Base-by-base conservation (phyloP, 92 coral and sea anemone genomes). In the Porites cylindrica region DNA sequence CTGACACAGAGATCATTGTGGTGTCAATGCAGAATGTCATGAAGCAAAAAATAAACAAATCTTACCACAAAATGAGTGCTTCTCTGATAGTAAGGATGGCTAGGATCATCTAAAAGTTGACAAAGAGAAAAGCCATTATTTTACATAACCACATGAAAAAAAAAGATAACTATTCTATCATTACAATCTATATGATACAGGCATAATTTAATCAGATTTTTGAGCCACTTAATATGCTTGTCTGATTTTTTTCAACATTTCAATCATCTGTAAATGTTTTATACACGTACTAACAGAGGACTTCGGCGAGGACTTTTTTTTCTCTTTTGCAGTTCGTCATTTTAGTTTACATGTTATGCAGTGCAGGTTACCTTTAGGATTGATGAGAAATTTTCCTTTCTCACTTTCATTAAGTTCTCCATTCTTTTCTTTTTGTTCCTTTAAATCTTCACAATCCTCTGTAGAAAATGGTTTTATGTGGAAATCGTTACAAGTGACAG, bases 21-120 rank as follows among this genome's bases (percentile, higher is more conserved):
- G 47, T 38, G 47, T 38, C 47, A 4, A 38, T 38, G 6, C 47
- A 38, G 47, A 38, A 38, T 38, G 6, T 8, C 29, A 51, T 14
- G 29, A 21, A 23, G 13, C 26, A 14, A 12, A 47, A 10, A 18
- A 32, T 32, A 43, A 56, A 60, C 6, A 16, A 75, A 54, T 50
- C 20, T 82, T 87, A 93, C 98, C 98, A 87, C 88, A 79, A 94
- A 94, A 76, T 94, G 98, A 52, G 95, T 92, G 70, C 91, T 90
- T 38, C 89, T 65, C 43, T 94, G 98, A 71, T 94, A 94, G 67
- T 76, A 81, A 10, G 91, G 95, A 67, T 94, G 98, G 68, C 73
- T 89, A 7, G 98, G 95, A 74, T 94, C 79, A 51, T 92, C 98
- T 94, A 66, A 11, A 50, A 82, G 74, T 64, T 65, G 52, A 66